Base-by-base conservation (phyloP, 2,888 invertebrate genomes). In the Ophraella communa region DNA sequence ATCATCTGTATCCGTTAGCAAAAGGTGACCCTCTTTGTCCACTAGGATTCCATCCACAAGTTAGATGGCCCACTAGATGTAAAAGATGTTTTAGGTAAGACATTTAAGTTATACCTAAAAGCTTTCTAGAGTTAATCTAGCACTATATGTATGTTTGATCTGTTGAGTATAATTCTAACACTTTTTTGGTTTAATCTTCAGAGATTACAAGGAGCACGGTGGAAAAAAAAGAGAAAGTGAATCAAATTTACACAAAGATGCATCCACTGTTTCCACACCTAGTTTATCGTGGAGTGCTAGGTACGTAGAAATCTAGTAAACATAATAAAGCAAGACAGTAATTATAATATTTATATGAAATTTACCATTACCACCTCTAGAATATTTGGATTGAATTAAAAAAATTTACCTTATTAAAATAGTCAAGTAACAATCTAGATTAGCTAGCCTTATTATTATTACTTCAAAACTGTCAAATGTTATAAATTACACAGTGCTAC, bases 41-140 rank as follows among this genome's bases (percentile, higher is more conserved):
- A 68, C 85, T 95, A 80, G 96, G 96, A 49, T 96, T 96, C 83
- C 94, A 95, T 85, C 95, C 96, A 65, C 95, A 96, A 85, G 94
- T 95, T 74, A 89, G 95, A 78, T 95, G 95, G 93, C 95, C 95
- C 53, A 95, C 95, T 63, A 87, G 95, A 78, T 95, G 95, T 84
- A 95, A 95, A 84, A 87, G 95, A 75, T 96, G 95, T 83, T 95
- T 95, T 86, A 88, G 91, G 88, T 89, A 81, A 64, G 39, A 3
- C 11, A 42, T 1, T 14, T 2, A 1, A 17, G 4, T 14, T 17
- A 8, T 30, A 7, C 2, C n/a, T 7, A 30, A 30, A 30, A 30
- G 11, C 11, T 30, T 10, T 10, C 7, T 30, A 10, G 2, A 7
- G 8, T 8, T 8, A 3, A 11, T 30, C 4, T 39, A 0, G 27